These are phyloP conservation scores for Camponotus fellah DNA, from an alignment of 2,888 invertebrate genomes.

Conservation along the genomic window DNA sequence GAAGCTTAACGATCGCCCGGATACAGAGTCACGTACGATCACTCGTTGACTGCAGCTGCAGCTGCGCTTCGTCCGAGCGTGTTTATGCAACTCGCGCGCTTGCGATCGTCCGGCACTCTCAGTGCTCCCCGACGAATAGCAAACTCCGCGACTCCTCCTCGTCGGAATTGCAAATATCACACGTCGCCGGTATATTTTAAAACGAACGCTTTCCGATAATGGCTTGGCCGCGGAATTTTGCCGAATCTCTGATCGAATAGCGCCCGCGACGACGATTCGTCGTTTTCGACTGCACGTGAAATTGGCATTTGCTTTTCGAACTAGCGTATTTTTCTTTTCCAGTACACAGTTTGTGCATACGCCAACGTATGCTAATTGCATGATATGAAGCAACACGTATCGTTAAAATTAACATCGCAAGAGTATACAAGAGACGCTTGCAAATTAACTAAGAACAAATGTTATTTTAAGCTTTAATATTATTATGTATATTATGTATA, in stretches of 20 bases:
- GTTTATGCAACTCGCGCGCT: constrained; percentile 68
- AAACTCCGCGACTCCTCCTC: constrained; percentile 73
- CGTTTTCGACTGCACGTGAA: not conserved
- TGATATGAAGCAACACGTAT: not conserved
- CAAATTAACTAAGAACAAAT: not conserved
- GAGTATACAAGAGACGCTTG: not conserved
- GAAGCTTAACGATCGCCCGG: constrained; percentile 59
- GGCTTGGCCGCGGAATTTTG: constrained; percentile 73
- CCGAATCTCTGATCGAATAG: constrained; percentile 54
- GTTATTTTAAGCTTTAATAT: not conserved
- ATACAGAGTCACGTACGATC: constrained; percentile 58
- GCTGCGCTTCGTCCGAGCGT: constrained; percentile 57
- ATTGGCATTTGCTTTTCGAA: constrained; percentile 26
- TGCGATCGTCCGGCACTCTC: constrained; percentile 57
- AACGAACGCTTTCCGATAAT: constrained; percentile 81
- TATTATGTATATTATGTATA: constrained; percentile 10
- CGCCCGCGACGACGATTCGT: constrained; percentile 44
- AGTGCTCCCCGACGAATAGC: constrained; percentile 73
- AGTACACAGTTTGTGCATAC: not conserved
- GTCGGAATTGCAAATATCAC: constrained; percentile 82
- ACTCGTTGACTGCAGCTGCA: constrained; percentile 37
- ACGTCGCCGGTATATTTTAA: constrained; percentile 78
- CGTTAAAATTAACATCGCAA: not conserved
- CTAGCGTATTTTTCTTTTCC: constrained; percentile 16
- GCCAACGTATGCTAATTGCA: constrained; percentile 11